A percentile compares a stretch with the other conserved stretches of the same genome.
Conservation (phyloP, 2,888 invertebrate genomes). For the Beris morrisii region DNA sequence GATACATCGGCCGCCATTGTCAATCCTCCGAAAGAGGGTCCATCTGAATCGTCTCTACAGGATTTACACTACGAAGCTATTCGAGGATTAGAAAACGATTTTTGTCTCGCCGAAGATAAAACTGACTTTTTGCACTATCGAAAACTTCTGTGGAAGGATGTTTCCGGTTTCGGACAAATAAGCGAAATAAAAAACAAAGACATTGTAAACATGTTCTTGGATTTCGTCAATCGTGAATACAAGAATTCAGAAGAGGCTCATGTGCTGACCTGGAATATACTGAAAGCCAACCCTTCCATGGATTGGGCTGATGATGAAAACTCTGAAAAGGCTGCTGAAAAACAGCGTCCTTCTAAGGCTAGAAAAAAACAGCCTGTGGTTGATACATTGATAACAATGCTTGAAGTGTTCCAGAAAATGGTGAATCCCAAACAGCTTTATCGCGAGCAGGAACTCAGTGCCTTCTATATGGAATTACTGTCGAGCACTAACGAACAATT, state of each 20-base stretch:
- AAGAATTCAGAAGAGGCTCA: slow-evolving; percentile 62
- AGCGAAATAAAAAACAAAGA: slow-evolving; percentile 81
- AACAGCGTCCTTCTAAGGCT: slow-evolving; percentile 37
- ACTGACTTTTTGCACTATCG: slow-evolving; percentile 77
- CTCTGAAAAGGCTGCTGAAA: slow-evolving; percentile 37
- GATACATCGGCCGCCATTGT: slow-evolving; percentile 58
- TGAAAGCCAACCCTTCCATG: slow-evolving; percentile 42
- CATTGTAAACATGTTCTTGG: slow-evolving; percentile 76
- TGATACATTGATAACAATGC: slow-evolving; percentile 63
- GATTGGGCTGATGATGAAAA: slow-evolving; percentile 41
- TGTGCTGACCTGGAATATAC: slow-evolving; percentile 61
- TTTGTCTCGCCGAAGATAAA: slow-evolving; percentile 54
- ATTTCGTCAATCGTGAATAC: slow-evolving; percentile 69
- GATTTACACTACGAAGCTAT: background rate
- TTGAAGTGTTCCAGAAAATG: slow-evolving; percentile 77
- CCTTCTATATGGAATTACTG: slow-evolving; percentile 78
- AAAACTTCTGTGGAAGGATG: slow-evolving; percentile 77
- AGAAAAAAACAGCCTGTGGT: slow-evolving; percentile 37
- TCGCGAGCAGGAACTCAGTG: slow-evolving; percentile 73
- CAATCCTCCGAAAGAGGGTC: background rate
- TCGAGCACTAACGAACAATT: slow-evolving; percentile 75
- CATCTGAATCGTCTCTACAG: background rate
- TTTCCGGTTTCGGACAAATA: slow-evolving; percentile 71
- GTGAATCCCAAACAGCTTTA: slow-evolving; percentile 79
- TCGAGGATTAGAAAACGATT: too few relatives aligned